Percentiles rank a stretch among this genome's conserved stretches.
Evolutionary conservation across 2,888 invertebrate species (phyloP).

Genomic region (Bellardia bayeri): DNA sequence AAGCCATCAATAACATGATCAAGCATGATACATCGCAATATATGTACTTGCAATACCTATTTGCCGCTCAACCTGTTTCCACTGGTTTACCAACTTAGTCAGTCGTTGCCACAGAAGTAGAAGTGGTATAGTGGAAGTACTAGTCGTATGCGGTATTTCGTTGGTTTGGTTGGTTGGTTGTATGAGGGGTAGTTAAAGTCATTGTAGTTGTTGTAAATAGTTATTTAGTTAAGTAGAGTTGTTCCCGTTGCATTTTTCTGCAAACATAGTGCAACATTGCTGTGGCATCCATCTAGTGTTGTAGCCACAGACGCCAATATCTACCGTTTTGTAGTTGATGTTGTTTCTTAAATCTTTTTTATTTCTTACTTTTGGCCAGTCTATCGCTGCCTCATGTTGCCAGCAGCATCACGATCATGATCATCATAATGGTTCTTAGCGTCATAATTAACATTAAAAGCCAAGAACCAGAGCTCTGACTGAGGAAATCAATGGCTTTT

Average conservation of each 20-base stretch:
- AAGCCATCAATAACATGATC: slow-evolving; percentile 73
- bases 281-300: slow-evolving; percentile 10
- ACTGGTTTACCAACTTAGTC: slow-evolving; percentile 66
- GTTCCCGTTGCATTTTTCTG: slow-evolving; percentile 70
- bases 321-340: slow-evolving; percentile 69
- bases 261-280: slow-evolving; percentile 34
- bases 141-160: slow-evolving; percentile 1
- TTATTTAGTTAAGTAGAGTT: slow-evolving; percentile 41
- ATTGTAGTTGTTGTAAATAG: slow-evolving; percentile 52
- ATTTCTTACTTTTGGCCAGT: not conserved
- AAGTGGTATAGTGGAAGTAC: not conserved
- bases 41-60: slow-evolving; percentile 57
- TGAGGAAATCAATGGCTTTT: slow-evolving; percentile 66
- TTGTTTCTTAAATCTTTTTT: slow-evolving; percentile 50
- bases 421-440: not conserved
- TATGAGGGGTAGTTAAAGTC: slow-evolving; percentile 21
- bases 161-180: not conserved
- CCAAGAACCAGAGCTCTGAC: slow-evolving; percentile 43
- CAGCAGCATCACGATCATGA: slow-evolving; percentile 23
- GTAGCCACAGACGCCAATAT: slow-evolving; percentile 60
- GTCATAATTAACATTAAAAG: slow-evolving; percentile 23
- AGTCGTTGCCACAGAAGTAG: slow-evolving; percentile 43
- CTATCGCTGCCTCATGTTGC: slow-evolving; percentile 27
- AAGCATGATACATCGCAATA: slow-evolving; percentile 67
- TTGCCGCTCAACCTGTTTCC: slow-evolving; percentile 75